These are phyloP conservation scores for Drosophila borealis DNA, from an alignment of 2,888 invertebrate species.

Conservation along the genomic window DNA sequence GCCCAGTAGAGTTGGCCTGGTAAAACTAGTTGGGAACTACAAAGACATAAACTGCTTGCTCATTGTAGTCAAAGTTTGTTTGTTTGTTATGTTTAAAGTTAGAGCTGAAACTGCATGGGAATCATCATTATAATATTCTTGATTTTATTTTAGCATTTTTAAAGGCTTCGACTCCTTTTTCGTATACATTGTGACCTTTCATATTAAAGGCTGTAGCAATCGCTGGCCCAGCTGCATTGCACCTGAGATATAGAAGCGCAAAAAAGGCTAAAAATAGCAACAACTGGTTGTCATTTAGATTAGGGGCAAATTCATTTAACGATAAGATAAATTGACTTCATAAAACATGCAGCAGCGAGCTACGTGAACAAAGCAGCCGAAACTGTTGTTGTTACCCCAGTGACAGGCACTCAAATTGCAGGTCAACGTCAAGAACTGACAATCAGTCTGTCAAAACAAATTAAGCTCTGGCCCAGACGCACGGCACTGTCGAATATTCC, in stretches of 20 bases:
- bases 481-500: conserved; percentile 40
- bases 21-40: not conserved
- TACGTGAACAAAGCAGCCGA: conserved; percentile 13
- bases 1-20: not conserved
- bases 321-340: conserved; percentile 66
- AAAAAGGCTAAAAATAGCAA: conserved; percentile 50
- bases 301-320: conserved; percentile 41
- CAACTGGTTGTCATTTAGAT: conserved; percentile 62
- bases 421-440: conserved; percentile 54
- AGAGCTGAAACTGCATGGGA: no score
- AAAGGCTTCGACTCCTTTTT: no score
- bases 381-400: conserved; percentile 10
- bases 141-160: no score
- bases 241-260: conserved; percentile 8
- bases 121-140: no score
- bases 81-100: no score
- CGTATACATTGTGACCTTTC: not conserved
- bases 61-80: no score
- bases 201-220: not conserved
- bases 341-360: conserved; percentile 54
- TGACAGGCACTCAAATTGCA: conserved; percentile 40
- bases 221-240: conserved; percentile 18
- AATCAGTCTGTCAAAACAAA: conserved; percentile 74
- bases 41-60: not conserved
- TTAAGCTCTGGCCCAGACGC: conserved; percentile 41